Percentiles rank a stretch among this genome's conserved stretches.
phyloP scores from a whole-genome alignment of 2,113 vertebrate genomes.

The Petaurus breviceps region DNA sequence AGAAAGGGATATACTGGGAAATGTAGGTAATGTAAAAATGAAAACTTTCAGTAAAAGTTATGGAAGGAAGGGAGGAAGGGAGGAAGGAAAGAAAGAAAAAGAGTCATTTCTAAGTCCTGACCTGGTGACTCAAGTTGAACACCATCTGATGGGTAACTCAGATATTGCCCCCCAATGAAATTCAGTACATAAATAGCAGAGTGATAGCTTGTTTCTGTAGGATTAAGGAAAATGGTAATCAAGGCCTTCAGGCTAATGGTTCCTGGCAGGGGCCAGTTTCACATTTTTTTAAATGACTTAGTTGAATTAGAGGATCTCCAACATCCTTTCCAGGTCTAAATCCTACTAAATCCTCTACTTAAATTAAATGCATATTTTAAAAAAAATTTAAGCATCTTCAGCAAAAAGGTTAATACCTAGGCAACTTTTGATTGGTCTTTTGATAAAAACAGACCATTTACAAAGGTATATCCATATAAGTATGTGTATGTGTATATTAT shows the following conservation, averaged over 20 bases:
- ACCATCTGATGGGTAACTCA: background rate
- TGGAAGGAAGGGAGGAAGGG: background rate
- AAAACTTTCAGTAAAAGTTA: background rate
- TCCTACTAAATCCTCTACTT: background rate
- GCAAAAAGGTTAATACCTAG: background rate
- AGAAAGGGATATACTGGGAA: background rate
- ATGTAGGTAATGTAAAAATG: background rate
- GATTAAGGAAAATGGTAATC: background rate
- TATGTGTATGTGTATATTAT: too few species aligned
- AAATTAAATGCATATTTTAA: too few species aligned
- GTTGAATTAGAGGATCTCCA: background rate
- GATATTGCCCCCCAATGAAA: background rate
- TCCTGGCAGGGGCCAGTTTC: background rate
- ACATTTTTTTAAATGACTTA: background rate
- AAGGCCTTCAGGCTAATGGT: background rate
- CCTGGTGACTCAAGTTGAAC: background rate
- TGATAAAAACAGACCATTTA: background rate
- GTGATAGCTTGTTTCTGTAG: background rate
- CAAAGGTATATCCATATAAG: background rate
- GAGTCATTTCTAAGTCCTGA: background rate
- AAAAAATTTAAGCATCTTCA: background rate
- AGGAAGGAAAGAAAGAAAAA: background rate
- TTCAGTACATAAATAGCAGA: background rate
- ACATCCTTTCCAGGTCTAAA: background rate
- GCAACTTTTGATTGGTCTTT: background rate